Base-by-base conservation (phyloP, 2,888 invertebrate genomes). In the Matsumyia berberina region DNA sequence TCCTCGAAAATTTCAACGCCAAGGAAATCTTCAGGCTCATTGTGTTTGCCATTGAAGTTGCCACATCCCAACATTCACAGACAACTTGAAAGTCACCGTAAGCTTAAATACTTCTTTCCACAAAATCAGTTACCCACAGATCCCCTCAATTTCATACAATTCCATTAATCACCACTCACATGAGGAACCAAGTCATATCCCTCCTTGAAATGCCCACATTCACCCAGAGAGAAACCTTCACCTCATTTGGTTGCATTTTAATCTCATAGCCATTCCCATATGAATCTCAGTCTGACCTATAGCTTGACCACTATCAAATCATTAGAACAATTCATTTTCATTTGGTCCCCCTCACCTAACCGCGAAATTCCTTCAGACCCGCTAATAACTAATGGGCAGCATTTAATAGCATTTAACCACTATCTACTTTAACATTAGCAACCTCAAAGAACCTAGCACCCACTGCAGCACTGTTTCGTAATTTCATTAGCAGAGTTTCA, bases 401-500 rank as follows among this genome's bases (percentile, higher is more conserved):
- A 44, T 58, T 80, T 51, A 74, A 29, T 66, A 85, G 74, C 74
- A 74, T 80, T 85, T 80, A 85, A 79, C 85, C 79, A 62, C 69
- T 74, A 53, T 80, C 79, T 67, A 73, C 53, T 77, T 62, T 64
- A 66, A 55, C 72, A 72, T 60, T 49, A 60, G 37, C 51, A 42
- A 57, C 72, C 72, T 39, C 64, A 53, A 24, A 78, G 78, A 80
- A 85, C 85, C 69, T 69, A 85, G 69, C 79, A 76, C 69, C 69
- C 83, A 78, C 83, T 69, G 37, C 66, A 55, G 62, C 44, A 64
- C 57, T 49, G 58, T 85, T 80, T 85, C 85, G 79, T 44, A 85
- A 85, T 85, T 79, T 85, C 78, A 85, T 83, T 79, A 79, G 69
- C 73, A 69, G 74, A 74, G 79, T 69, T 78, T 79, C 73, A 83